Base-by-base conservation (phyloP, 2,797 vertebrate species). In the Erethizon dorsatum region DNA sequence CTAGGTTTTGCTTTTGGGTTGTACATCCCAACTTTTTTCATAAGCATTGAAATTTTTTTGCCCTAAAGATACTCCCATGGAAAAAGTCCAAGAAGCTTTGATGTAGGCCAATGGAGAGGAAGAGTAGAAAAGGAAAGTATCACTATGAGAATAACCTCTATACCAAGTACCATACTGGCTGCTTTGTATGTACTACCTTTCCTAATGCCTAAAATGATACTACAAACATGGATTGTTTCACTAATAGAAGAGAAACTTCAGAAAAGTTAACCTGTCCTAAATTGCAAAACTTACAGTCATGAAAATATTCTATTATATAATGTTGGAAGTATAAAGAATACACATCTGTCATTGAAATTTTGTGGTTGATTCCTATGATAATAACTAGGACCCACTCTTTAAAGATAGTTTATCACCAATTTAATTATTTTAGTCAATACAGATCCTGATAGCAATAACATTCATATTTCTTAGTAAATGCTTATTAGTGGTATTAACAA, bases 321-420 rank as follows among this genome's bases (percentile, higher is more conserved):
- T 67, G 15, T 0, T 95, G 45, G 28, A 41, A 31, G 61, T 24
- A 75, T 59, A 88, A 93, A 67, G 61, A 88, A 92, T 2, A 91
- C 8, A 94, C 3, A 78, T 61, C 88, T 92, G 90, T 91, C 61
- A 94, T 2, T 80, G 33, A 90, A 96, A 92, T 80, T 83, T 41
- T 67, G 85, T 83, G 17, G 75, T 1, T 93, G 73, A 91, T 87
- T 92, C 9, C 28, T 45, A 92, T 61, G 41, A 86, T 87, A 82
- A 87, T 73, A 69, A 65, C 26, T 83, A 94, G 47, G 63, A 90
- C 71, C n/a, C 6, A 86, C 17, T 91, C 37, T 90, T 94, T 90
- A 15, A 83, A 91, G 96, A 75, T 96, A 94, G 96, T 65, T 90
- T 96, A 90, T 90, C 24, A 75, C 24, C 28, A 90, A 20, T 65